Percentiles rank a stretch among this genome's conserved stretches.
phyloP scores from a whole-genome alignment of 2,888 invertebrate species.

The Eulithis testata region DNA sequence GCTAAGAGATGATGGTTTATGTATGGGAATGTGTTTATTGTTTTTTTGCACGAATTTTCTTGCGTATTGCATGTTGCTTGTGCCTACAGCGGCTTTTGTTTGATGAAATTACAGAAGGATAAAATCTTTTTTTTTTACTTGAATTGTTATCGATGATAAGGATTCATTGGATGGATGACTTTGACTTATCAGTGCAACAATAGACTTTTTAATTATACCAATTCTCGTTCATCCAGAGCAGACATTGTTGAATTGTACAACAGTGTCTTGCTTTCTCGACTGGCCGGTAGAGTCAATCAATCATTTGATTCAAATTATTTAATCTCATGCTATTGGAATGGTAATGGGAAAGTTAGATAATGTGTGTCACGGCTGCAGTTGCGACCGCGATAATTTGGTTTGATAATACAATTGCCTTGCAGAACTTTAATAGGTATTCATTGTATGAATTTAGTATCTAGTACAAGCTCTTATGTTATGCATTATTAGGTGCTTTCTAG shows the following conservation, averaged over 20 bases:
- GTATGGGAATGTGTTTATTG: slow-evolving; percentile 36
- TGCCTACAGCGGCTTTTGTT: background rate
- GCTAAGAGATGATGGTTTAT: slow-evolving; percentile 40
- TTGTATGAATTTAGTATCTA: too few species aligned
- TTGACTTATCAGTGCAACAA: too few species aligned
- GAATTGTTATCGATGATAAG: too few species aligned
- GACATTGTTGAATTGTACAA: too few species aligned
- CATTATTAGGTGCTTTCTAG: too few species aligned
- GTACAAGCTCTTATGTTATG: too few species aligned
- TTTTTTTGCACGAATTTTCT: slow-evolving; percentile 20
- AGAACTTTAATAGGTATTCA: background rate
- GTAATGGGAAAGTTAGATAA: slow-evolving; percentile 9
- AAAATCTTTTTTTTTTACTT: too few species aligned
- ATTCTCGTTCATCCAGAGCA: too few species aligned
- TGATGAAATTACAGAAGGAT: too few species aligned
- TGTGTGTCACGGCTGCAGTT: slow-evolving; percentile 3
- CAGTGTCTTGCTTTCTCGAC: background rate
- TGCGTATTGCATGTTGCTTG: slow-evolving; percentile 4
- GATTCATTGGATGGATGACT: too few species aligned
- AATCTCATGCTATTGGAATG: slow-evolving; percentile 13
- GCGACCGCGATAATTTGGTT: background rate
- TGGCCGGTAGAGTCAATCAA: background rate
- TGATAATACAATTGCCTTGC: background rate
- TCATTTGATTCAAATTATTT: slow-evolving; percentile 7
- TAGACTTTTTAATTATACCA: too few species aligned